Percentiles rank a stretch among this genome's conserved stretches.
phyloP scores from a whole-genome alignment of 2,797 vertebrate species.

The Gobio occitaniae region DNA sequence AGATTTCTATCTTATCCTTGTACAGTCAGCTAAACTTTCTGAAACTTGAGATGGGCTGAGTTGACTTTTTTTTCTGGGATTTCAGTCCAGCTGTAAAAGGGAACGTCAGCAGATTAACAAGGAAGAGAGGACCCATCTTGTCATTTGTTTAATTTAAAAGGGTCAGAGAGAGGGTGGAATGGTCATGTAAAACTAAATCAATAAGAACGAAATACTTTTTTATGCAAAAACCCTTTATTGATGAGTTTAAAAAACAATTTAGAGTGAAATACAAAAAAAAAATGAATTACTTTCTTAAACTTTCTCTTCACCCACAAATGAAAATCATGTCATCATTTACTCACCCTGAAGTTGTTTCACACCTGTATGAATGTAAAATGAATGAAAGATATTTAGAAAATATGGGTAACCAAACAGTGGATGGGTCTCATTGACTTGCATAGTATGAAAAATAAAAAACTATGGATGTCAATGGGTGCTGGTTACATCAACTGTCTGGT shows the following conservation, averaged over 20 bases:
- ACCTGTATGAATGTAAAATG: too few relatives aligned
- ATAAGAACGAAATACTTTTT: background rate
- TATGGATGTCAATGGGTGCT: too few relatives aligned
- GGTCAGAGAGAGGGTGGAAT: background rate
- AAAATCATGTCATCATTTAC: too few relatives aligned
- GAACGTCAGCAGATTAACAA: background rate
- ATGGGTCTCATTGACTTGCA: too few relatives aligned
- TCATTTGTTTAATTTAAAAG: background rate
- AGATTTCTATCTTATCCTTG: background rate
- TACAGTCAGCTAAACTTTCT: constrained; percentile 1
- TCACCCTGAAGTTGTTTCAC: too few relatives aligned
- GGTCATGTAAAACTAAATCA: background rate
- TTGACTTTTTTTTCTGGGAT: constrained; percentile 1
- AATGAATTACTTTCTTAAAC: too few relatives aligned
- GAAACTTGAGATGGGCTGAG: constrained; percentile 24
- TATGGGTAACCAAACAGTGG: background rate
- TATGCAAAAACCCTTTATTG: background rate
- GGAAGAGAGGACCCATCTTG: constrained; percentile 6
- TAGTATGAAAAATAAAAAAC: too few relatives aligned
- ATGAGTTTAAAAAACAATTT: background rate
- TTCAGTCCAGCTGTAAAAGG: constrained; percentile 10
- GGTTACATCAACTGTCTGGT: too few relatives aligned
- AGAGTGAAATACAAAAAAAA: background rate
- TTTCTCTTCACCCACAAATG: too few relatives aligned
- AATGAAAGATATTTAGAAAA: too few relatives aligned